Base-by-base conservation (phyloP, 35 echinoderm and acorn worm species). In the Ophiothrix spiculata region DNA sequence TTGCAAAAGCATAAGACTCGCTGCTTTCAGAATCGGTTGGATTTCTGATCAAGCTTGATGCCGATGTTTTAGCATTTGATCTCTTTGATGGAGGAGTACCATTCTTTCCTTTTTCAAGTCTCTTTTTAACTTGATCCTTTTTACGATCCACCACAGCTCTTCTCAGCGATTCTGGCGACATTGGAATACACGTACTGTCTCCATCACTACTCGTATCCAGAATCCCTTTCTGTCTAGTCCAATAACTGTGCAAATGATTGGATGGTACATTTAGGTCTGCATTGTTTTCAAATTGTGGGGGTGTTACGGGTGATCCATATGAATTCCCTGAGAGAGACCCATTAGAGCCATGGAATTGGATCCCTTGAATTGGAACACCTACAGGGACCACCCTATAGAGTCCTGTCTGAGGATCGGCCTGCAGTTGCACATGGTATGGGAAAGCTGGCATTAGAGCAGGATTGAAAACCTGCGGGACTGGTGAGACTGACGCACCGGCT, bases 21-120 rank as follows among this genome's bases (percentile, higher is more conserved):
- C 95, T 97, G 36, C 95, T 97, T 76, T 97, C 95, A 32, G 95
- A 97, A 34, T 97, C 95, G 35, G 86, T 96, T 29, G 19, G n/a
- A 38, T 39, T 37, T 40, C 40, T 39, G 4, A 82, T 69, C 23
- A 93, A 60, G 38, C 81, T 39, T 0, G 60, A 60, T 19, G 23
- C 37, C 42, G 88, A 19, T 28, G 79, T 86, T 77, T 76, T 85
- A 32, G 39, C 73, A 39, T 77, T 39, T 32, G 76, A 31, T 87
- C 85, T 74, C 81, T 90, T 93, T 33, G 54, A 35, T 37, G 89
- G 78, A 25, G 90, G 91, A 35, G 85, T 78, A 33, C 40, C 17
- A n/a, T 86, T 74, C 38, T 77, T 88, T 36, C 37, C 36, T 34
- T 87, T 80, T 21, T 87, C 87, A 13, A 38, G 39, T 0, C 83